Percentiles rank a stretch among this genome's conserved stretches.
Conservation (phyloP, 92 coral and sea anemone genomes). For the Zoanthus sociatus region DNA sequence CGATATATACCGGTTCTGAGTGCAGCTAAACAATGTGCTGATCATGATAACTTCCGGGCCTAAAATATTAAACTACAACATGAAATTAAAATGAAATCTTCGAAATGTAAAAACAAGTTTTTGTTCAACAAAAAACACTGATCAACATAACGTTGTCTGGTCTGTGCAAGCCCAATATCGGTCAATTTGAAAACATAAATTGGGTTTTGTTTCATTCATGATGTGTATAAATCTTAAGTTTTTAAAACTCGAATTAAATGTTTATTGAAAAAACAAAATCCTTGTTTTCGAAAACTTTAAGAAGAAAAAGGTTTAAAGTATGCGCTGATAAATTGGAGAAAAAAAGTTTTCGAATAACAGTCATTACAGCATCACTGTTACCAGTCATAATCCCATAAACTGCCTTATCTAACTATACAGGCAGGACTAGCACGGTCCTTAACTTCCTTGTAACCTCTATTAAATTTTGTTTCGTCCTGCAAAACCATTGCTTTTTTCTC, state of each 20-base stretch:
- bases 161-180: slow-evolving; percentile 35
- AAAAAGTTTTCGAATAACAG: not conserved
- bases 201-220: slow-evolving; percentile 38
- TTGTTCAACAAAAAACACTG: slow-evolving; percentile 14
- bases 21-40: not conserved
- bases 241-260: slow-evolving; percentile 17
- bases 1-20: slow-evolving; percentile 7
- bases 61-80: not conserved
- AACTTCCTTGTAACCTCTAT: not conserved
- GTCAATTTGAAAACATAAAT: slow-evolving; percentile 37
- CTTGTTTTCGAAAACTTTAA: slow-evolving; percentile 16
- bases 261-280: slow-evolving; percentile 5
- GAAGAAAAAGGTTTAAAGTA: not conserved
- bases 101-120: not conserved
- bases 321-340: not conserved
- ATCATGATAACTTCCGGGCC: slow-evolving; percentile 40
- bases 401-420: not conserved
- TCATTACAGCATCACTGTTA: not conserved
- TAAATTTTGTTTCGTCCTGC: not conserved
- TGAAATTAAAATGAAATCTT: not conserved
- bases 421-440: not conserved
- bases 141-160: not conserved
- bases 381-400: not conserved
- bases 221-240: slow-evolving; percentile 30
- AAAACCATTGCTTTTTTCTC: not conserved